Base-by-base conservation (phyloP, 2,797 vertebrate species). In the Ciconia nigra region DNA sequence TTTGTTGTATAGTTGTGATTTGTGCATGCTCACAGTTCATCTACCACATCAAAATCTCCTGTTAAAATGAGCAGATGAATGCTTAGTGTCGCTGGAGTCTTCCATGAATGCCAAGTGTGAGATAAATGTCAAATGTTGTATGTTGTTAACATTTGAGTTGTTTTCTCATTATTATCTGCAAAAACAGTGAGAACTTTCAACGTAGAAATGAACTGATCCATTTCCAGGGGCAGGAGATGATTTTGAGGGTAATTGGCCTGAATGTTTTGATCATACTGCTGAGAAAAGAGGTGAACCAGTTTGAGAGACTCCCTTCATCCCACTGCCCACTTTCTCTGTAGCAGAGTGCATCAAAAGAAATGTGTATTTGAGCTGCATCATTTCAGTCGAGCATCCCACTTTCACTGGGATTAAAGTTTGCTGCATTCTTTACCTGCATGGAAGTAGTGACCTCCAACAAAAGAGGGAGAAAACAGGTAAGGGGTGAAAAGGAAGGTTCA, bases 331-430 rank as follows among this genome's bases (percentile, higher is more conserved):
- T 35, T 62, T 62, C 42, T 29, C 18, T 33, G 33, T 10, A 79
- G 67, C 54, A 83, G 47, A 47, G 12, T 9, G 15, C 25, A 55
- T 70, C 55, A 47, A 67, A 90, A 85, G 29, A 62, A 81, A 77
- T 0, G 4, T 0, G 1, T 8, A 33, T 73, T 44, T 73, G 28
- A 80, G 71, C 35, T 66, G 51, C 3, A 2, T 11, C 52, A 11
- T 63, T 84, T 87, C 51, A 51, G 58, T 18, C 3, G 5, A 87
- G 15, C 82, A 66, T 44, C 55, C 10, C 0, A 1, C 49, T 70
- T 85, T 62, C 71, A 28, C 70, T 9, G 21, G 29, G 14, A 39
- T 51, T 61, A 39, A 41, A 78, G 12, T 49, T 37, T 0, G 3
- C 31, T 52, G 67, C 20, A 47, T 77, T 73, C 71, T 77, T 66